Percentiles rank a stretch among this genome's conserved stretches.
These are phyloP conservation scores for Lucifuga dentata DNA, from an alignment of 2,113 vertebrate genomes.

Conservation along the genomic window DNA sequence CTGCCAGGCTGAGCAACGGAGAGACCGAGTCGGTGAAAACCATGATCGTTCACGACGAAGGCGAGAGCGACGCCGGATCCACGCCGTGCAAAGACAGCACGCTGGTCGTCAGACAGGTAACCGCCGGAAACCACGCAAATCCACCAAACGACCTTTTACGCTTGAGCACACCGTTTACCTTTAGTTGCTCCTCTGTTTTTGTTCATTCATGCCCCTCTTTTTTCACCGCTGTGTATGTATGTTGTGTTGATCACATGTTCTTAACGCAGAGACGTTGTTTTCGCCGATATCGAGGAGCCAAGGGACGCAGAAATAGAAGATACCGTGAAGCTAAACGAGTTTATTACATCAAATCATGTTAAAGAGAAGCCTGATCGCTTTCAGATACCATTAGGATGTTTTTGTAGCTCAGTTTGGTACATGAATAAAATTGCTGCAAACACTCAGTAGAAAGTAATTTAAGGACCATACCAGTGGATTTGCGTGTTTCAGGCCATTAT, in stretches of 20 bases:
- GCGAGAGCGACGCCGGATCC: conserved; percentile 91
- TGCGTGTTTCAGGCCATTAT: no score
- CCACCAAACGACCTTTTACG: not conserved
- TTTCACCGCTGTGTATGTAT: conserved; percentile 37
- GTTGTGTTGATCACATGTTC: conserved; percentile 30
- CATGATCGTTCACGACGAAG: conserved; percentile 95
- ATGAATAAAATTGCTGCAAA: no score
- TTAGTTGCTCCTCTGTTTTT: conserved; percentile 18
- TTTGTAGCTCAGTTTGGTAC: no score
- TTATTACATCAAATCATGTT: no score
- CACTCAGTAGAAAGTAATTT: no score
- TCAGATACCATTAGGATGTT: no score
- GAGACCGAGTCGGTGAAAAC: conserved; percentile 96
- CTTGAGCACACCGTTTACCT: not conserved
- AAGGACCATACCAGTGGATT: no score
- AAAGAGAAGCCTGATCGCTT: no score
- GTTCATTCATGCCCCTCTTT: conserved; percentile 43
- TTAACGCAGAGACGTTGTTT: conserved; percentile 16
- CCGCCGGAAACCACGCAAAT: not conserved
- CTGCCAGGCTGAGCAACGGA: conserved; percentile 94
- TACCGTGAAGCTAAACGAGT: no score
- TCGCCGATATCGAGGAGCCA: conserved; percentile 3
- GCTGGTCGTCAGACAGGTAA: conserved; percentile 97
- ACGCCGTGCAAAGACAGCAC: conserved; percentile 98
- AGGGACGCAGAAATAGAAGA: no score